Evolutionary conservation across 2,888 invertebrate genomes (phyloP).

Genomic region (Pachliopta kotzebuea): DNA sequence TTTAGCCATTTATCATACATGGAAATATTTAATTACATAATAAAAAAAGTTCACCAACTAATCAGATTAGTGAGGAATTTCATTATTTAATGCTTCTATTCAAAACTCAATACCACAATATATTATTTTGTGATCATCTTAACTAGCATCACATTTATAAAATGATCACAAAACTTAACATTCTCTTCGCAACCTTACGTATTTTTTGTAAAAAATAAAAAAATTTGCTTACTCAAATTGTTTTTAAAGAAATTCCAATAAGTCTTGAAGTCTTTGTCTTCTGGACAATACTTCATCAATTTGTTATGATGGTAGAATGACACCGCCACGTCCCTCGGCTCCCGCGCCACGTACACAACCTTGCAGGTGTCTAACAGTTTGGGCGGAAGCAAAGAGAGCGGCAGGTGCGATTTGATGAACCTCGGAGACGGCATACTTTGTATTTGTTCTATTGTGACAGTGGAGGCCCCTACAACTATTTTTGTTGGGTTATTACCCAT

Average conservation of each 20-base stretch:
- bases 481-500: slow-evolving; percentile 79
- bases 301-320: slow-evolving; percentile 79
- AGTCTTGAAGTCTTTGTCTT: slow-evolving; percentile 78
- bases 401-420: slow-evolving; percentile 83
- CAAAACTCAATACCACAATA: too few relatives aligned
- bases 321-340: slow-evolving; percentile 89
- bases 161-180: too few relatives aligned
- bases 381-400: slow-evolving; percentile 85
- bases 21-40: too few relatives aligned
- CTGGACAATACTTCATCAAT: slow-evolving; percentile 72
- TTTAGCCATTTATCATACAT: too few relatives aligned
- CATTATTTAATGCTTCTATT: too few relatives aligned
- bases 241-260: slow-evolving; percentile 83
- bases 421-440: slow-evolving; percentile 47
- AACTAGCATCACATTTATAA: too few relatives aligned
- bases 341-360: slow-evolving; percentile 86
- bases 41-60: too few relatives aligned
- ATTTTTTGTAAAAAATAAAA: not conserved
- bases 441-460: slow-evolving; percentile 72
- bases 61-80: too few relatives aligned
- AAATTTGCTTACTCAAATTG: slow-evolving; percentile 73
- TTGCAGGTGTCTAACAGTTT: slow-evolving; percentile 59
- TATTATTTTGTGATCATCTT: too few relatives aligned
- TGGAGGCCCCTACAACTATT: slow-evolving; percentile 71
- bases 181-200: too few relatives aligned